A percentile compares a stretch with the other conserved stretches of the same genome.
phyloP scores from a whole-genome alignment of 2,797 vertebrate genomes.

The Chelmon rostratus region DNA sequence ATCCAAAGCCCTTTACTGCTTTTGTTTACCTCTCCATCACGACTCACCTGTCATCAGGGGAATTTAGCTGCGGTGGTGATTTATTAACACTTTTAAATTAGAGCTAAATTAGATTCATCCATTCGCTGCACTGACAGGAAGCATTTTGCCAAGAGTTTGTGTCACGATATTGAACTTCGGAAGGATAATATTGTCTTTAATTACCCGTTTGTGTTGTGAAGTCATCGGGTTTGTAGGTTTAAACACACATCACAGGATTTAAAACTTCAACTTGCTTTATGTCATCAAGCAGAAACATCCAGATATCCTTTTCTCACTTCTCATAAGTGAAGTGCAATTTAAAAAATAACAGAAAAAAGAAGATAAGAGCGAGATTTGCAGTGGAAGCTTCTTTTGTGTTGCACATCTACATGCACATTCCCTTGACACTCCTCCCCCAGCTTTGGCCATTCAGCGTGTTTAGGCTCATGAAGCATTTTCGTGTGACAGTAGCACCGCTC shows the following conservation, averaged over 20 bases:
- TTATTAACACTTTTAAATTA: constrained; percentile 50
- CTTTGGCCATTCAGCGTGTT: constrained; percentile 25
- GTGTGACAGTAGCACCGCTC: constrained; percentile 13
- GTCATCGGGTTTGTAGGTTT: neutral
- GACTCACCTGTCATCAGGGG: constrained; percentile 18
- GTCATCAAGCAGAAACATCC: neutral
- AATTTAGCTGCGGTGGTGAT: constrained; percentile 35
- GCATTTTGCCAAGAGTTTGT: neutral
- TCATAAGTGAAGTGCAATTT: neutral
- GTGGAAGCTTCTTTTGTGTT: neutral
- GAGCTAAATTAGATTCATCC: constrained; percentile 34
- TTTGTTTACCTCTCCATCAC: constrained; percentile 59
- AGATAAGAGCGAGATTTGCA: neutral
- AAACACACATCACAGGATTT: neutral
- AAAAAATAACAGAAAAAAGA: neutral
- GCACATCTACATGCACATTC: neutral
- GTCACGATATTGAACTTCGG: neutral
- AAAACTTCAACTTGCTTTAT: neutral
- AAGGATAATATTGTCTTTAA: constrained; percentile 3
- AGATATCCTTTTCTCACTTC: neutral
- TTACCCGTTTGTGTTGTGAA: neutral
- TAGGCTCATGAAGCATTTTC: constrained; percentile 14
- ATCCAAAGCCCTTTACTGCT: constrained; percentile 23
- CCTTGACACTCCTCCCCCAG: constrained; percentile 5
- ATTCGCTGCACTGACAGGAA: constrained; percentile 1